Base-by-base conservation (phyloP, 2,797 vertebrate genomes). In the Petrocephalus sullivani region DNA sequence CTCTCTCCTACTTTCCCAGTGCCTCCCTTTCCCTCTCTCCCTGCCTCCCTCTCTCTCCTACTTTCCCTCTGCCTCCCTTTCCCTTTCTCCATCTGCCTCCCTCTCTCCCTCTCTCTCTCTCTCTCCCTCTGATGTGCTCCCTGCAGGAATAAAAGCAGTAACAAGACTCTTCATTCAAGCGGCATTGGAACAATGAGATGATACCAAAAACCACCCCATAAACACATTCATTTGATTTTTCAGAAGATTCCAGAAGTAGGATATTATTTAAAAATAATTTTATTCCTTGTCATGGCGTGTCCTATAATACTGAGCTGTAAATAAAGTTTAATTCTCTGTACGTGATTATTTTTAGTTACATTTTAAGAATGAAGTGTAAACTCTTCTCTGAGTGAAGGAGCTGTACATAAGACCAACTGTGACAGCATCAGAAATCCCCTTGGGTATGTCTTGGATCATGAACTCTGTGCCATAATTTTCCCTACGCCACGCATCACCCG, bases 211-310 rank as follows among this genome's bases (percentile, higher is more conserved):
- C 78, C n/a, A 53, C 41, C 46, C 46, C 2, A 53, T 83, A 53
- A 83, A 82, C 49, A 53, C 78, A 83, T 53, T 51, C 19, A 83
- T 81, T 46, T 49, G 75, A 83, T 83, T 83, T 83, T 82, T 10
- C 78, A 82, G 8, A 82, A 75, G 33, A 41, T 75, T 83, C 21
- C 46, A 21, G 41, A 83, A 83, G 49, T 53, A 23, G 78, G 46
- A 41, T 49, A 83, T 83, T 53, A 53, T 83, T 83, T 83, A 53
- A 51, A 51, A 46, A 83, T 10, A 46, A 53, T 82, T 82, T 51
- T 2, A 49, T 6, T n/a, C 46, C 0, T 51, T 53, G 78, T 53
- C 78, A 83, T 83, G 41, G 33, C 37, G 5, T 53, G n/a, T 83
- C 46, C 49, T 51, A 1, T 23, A 83, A 83, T 49, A 49, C 14